Evolutionary conservation across 2,797 vertebrate genomes (phyloP).

Genomic region (Toxotes lorentzi): DNA sequence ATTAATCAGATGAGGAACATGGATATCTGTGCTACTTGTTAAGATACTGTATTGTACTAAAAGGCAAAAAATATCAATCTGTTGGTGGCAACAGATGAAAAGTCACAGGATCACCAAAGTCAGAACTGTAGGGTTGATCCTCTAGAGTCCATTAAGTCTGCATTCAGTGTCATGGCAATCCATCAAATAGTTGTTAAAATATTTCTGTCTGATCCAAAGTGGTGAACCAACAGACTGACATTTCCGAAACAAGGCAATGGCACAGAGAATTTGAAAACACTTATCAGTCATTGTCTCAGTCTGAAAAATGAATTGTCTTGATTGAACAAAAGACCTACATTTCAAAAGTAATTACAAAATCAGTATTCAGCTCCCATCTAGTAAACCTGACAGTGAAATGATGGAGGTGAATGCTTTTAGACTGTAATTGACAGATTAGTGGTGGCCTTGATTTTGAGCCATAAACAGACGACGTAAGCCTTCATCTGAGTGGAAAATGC

Average conservation of each 20-base stretch:
- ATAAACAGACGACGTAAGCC: constrained; percentile 58
- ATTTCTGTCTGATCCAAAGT: constrained; percentile 10
- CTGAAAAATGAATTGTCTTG: constrained; percentile 16
- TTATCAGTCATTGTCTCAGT: constrained; percentile 1
- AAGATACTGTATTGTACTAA: constrained; percentile 10
- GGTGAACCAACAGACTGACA: constrained; percentile 1
- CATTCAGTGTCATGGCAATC: constrained; percentile 3
- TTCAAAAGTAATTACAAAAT: constrained; percentile 59
- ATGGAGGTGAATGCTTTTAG: constrained; percentile 61
- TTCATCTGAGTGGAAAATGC: constrained; percentile 55
- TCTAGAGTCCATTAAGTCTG: background rate
- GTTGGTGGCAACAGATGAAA: background rate
- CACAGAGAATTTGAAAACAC: constrained; percentile 1
- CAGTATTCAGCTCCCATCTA: constrained; percentile 38
- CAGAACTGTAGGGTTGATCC: background rate
- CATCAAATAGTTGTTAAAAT: background rate
- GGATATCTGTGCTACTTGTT: constrained; percentile 7
- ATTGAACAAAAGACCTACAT: constrained; percentile 39
- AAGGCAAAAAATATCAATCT: constrained; percentile 16
- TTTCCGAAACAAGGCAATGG: constrained; percentile 3
- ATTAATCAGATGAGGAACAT: constrained; percentile 20
- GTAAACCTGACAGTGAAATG: constrained; percentile 56
- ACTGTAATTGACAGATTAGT: constrained; percentile 77
- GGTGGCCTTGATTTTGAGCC: constrained; percentile 74
- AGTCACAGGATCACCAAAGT: background rate